These are phyloP conservation scores for Plectus sambesii DNA, from an alignment of 1,140 invertebrate genomes.

Conservation along the genomic window DNA sequence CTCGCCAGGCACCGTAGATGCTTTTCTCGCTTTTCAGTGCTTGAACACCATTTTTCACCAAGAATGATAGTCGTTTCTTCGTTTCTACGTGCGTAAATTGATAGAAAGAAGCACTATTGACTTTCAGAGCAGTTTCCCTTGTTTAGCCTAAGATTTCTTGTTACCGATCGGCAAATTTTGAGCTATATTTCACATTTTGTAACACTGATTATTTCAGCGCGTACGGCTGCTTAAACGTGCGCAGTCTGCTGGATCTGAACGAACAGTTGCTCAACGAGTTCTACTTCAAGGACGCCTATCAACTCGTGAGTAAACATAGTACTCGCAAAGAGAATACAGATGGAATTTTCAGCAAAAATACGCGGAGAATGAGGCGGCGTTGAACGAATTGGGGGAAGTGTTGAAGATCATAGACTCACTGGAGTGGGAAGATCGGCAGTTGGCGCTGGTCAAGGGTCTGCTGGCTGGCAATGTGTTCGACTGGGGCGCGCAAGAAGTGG, in stretches of 20 bases:
- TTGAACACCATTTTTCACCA: too few species aligned
- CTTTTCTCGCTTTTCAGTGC: too few species aligned
- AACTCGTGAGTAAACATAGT: conserved; percentile 49
- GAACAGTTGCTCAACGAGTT: conserved; percentile 77
- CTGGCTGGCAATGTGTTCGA: conserved; percentile 86
- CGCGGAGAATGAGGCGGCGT: conserved; percentile 58
- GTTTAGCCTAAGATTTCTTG: too few species aligned
- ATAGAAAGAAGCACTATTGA: too few species aligned
- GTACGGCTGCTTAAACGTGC: conserved; percentile 70
- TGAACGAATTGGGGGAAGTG: conserved; percentile 51
- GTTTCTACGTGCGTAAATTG: too few species aligned
- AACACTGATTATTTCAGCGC: conserved; percentile 53
- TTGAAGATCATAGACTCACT: conserved; percentile 53
- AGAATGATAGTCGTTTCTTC: too few species aligned
- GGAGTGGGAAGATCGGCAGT: conserved; percentile 51
- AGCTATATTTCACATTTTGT: conserved; percentile 4
- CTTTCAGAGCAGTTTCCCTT: too few species aligned
- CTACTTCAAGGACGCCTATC: conserved; percentile 83
- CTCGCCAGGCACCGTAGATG: too few species aligned
- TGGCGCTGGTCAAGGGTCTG: conserved; percentile 54
- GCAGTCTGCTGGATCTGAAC: conserved; percentile 76
- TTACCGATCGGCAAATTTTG: too few species aligned
- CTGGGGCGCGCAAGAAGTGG: conserved; percentile 81
- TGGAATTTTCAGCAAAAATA: conserved; percentile 55
- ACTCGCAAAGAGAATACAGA: conserved; percentile 6